These are phyloP conservation scores for Pandemis heparana DNA, from an alignment of 2,888 invertebrate genomes.

Conservation along the genomic window DNA sequence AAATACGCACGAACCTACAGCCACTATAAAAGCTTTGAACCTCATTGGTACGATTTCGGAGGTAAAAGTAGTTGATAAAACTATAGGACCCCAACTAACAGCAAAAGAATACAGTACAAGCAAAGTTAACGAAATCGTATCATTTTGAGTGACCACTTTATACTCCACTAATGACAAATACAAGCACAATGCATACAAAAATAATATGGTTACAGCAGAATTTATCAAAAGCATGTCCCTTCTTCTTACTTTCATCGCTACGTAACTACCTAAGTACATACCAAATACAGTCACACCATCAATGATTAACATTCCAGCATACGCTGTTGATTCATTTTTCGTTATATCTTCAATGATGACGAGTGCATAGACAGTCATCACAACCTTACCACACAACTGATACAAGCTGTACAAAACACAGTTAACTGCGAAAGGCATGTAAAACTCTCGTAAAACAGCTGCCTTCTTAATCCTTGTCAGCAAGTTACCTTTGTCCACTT, in stretches of 20 bases:
- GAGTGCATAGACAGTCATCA: conserved; percentile 20
- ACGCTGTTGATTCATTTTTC: conserved; percentile 18
- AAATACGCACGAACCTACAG: not conserved
- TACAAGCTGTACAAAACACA: conserved; percentile 5
- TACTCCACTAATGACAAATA: conserved; percentile 22
- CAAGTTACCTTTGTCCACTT: not conserved
- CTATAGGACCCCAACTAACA: conserved; percentile 34
- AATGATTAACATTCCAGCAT: conserved; percentile 23
- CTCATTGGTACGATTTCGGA: conserved; percentile 30
- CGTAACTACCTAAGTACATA: conserved; percentile 20
- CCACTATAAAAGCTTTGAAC: conserved; percentile 8
- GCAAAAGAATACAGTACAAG: conserved; percentile 25
- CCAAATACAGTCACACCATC: conserved; percentile 25
- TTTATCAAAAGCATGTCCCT: conserved; percentile 23
- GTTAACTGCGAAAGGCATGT: conserved; percentile 15
- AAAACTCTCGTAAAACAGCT: conserved; percentile 21
- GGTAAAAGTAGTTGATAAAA: conserved; percentile 3
- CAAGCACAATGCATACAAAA: conserved; percentile 8
- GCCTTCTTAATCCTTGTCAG: not conserved
- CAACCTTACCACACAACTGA: conserved; percentile 24
- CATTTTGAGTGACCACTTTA: conserved; percentile 1
- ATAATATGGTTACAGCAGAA: conserved; percentile 15
- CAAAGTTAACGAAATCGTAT: conserved; percentile 1
- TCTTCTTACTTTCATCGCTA: conserved; percentile 22
- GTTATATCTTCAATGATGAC: conserved; percentile 29